Evolutionary conservation across 92 coral and sea anemone genomes (phyloP), one percentile per base, ranked within the genome.

Genomic region (Galaxea fascicularis): DNA sequence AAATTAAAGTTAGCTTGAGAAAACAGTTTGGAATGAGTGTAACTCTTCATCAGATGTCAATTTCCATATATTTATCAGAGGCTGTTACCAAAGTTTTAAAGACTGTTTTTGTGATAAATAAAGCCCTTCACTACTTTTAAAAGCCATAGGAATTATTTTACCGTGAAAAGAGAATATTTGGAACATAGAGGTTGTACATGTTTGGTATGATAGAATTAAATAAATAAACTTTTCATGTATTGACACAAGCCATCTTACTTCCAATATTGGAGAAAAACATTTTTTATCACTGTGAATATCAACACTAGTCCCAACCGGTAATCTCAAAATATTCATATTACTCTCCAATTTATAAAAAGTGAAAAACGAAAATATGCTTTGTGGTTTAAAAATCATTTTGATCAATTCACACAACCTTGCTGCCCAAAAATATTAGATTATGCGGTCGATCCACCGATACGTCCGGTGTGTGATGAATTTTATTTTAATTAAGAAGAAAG

Each of bases 401-500:
- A 78, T 79, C 27, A 31, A 16, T 56, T 24, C 71, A 21, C 45
- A 6, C 13, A 24, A 58, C 44, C 57, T 82, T 59, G n/a, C 67
- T 39, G 35, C n/a, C n/a, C 57, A 71, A 82, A 82, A 62, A 46
- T 17, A 53, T 30, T 65, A 68, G 53, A 66, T 66, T 47, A 79
- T 54, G 84, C 58, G 29, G 24, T 39, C 21, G 29, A 21, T 39
- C 21, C 35, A 35, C 75, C 56, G n/a, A 22, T 22, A 53, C 30
- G 51, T 79, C 82, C 71, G 82, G 82, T 44, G 25, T 22, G 17
- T 60, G 77, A 82, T 71, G 57, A 82, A 82, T 82, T 82, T 82
- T 24, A 56, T 39, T 82, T 82, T 82, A 82, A 82, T 82, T 82
- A 82, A 82, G 78, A 20, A 56, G 86, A 70, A 53, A 71, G 60